These are phyloP conservation scores for Lycophotia porphyrea DNA, from an alignment of 2,888 invertebrate species.

Conservation along the genomic window DNA sequence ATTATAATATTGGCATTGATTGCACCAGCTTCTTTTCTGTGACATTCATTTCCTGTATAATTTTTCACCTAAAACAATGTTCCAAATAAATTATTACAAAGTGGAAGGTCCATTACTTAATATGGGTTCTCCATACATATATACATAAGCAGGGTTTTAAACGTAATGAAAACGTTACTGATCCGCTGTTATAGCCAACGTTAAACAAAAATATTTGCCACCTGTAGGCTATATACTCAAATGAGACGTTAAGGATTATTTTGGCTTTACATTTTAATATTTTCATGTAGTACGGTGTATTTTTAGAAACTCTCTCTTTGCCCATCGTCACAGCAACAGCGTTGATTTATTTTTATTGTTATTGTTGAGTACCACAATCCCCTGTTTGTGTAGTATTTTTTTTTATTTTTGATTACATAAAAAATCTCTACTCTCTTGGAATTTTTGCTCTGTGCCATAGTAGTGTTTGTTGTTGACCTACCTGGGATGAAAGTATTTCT, in stretches of 20 bases:
- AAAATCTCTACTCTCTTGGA: neutral
- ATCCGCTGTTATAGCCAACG: neutral
- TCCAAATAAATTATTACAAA: neutral
- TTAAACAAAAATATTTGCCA: slow-evolving; percentile 32
- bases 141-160: slow-evolving; percentile 16
- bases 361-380: neutral
- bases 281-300: slow-evolving; percentile 12
- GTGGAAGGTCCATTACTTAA: neutral
- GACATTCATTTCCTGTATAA: neutral
- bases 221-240: slow-evolving; percentile 18
- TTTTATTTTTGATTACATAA: neutral
- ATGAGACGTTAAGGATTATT: slow-evolving; percentile 7
- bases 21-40: neutral
- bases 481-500: neutral
- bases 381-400: neutral
- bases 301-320: slow-evolving; percentile 6
- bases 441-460: too few species aligned
- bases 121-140: slow-evolving; percentile 13
- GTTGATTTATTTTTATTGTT: slow-evolving; percentile 22
- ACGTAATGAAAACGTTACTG: slow-evolving; percentile 33
- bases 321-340: neutral
- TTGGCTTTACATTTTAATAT: slow-evolving; percentile 5
- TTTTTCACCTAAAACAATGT: neutral
- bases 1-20: too few species aligned
- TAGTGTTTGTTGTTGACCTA: neutral